Base-by-base conservation (phyloP, 2,888 invertebrate species). In the Octodonta nipae region DNA sequence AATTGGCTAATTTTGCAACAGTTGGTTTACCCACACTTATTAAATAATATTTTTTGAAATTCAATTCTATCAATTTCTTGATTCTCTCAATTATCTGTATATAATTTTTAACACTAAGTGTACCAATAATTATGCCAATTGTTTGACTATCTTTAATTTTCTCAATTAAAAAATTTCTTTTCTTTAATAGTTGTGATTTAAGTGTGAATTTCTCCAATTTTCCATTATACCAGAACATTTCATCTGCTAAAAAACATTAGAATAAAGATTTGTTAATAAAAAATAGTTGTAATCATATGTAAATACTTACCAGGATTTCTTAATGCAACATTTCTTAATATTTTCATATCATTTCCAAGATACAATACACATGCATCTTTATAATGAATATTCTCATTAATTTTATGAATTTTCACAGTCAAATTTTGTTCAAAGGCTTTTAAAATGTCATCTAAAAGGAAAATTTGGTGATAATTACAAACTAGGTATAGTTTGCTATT, bases 21-120 rank as follows among this genome's bases (percentile, higher is more conserved):
- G 89, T 95, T 3, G 92, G 82, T 58, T 92, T 91, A 4, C 95
- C 96, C 32, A 96, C 86, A 13, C 85, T 86, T 33, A 96, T 76
- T 27, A 88, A 78, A 54, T 95, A 93, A 41, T 79, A 78, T 56
- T 87, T 91, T 54, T 91, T 92, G 0, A 80, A 79, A 34, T 80
- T 77, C 2, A 68, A 60, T 48, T 73, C 75, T 22, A 88, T 75
- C 31, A 89, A 63, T 31, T 67, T 59, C 56, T 84, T 80, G 45
- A 91, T 61, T 34, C 78, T 69, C n/a, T 68, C 67, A 6, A 92
- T 77, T 5, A 83, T 74, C 34, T 75, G 70, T 24, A 81, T 65
- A 45, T 82, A 87, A 45, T 84, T 78, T 32, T 78, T 71, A 6
- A 91, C 81, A 3, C 85, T 84, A 5, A 95, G 66, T 15, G 92